Conservation (phyloP, 2,113 vertebrate species). For the Calcarius ornatus region DNA sequence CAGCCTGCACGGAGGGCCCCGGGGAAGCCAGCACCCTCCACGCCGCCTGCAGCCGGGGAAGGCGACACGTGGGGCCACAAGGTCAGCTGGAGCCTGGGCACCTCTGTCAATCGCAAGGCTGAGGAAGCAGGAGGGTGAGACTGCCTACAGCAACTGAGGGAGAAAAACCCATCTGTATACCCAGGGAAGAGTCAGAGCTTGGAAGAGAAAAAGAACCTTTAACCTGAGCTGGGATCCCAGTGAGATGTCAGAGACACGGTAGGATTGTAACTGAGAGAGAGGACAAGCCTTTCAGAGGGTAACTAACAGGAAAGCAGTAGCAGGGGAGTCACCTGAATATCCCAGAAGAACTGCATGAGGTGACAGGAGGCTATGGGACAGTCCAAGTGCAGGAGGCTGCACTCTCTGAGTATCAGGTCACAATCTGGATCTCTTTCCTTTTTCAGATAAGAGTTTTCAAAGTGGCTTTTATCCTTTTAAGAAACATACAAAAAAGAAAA, state of each 20-base stretch:
- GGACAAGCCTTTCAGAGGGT: background rate
- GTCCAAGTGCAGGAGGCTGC: background rate
- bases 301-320: background rate
- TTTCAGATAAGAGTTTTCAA: background rate
- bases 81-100: background rate
- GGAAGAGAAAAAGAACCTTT: background rate
- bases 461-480: background rate
- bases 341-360: background rate
- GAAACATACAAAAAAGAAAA: background rate
- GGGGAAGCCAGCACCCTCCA: background rate
- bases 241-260: background rate
- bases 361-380: background rate
- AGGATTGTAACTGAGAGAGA: background rate
- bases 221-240: background rate
- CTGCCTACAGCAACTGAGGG: background rate
- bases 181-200: background rate
- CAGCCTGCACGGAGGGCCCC: background rate
- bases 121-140: background rate
- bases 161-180: background rate
- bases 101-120: background rate
- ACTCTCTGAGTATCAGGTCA: background rate
- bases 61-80: background rate
- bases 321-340: background rate
- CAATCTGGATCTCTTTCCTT: background rate
- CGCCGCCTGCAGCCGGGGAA: background rate